Evolutionary conservation across 2,888 invertebrate genomes (phyloP).

Genomic region (Agonopterix heracliana): DNA sequence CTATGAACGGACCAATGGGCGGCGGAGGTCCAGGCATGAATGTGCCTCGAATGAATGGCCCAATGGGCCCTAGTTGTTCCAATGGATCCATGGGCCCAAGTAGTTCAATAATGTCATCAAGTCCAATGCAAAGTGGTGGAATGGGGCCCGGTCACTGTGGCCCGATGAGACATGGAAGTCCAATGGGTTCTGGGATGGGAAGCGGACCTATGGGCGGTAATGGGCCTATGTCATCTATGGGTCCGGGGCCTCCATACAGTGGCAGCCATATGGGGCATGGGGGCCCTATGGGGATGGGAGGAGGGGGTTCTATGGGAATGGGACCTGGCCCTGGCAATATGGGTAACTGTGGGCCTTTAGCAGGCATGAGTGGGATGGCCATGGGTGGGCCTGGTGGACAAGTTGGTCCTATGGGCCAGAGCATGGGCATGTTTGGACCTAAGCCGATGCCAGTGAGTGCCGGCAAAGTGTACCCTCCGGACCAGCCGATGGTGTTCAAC

Average conservation of each 20-base stretch:
- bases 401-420: slow-evolving; percentile 76
- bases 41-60: slow-evolving; percentile 74
- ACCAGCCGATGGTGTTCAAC: slow-evolving; percentile 98
- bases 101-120: slow-evolving; percentile 75
- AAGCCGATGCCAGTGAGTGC: slow-evolving; percentile 95
- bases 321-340: slow-evolving; percentile 68
- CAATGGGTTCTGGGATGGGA: slow-evolving; percentile 74
- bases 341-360: slow-evolving; percentile 68
- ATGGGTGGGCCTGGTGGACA: slow-evolving; percentile 72
- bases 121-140: slow-evolving; percentile 67
- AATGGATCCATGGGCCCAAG: slow-evolving; percentile 75
- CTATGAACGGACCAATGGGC: slow-evolving; percentile 75
- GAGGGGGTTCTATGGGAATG: slow-evolving; percentile 65
- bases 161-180: slow-evolving; percentile 72
- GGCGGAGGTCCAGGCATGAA: slow-evolving; percentile 78
- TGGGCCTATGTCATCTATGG: slow-evolving; percentile 69
- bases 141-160: slow-evolving; percentile 73
- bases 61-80: slow-evolving; percentile 73
- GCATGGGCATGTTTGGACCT: slow-evolving; percentile 82
- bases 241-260: slow-evolving; percentile 67
- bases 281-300: slow-evolving; percentile 71
- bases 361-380: slow-evolving; percentile 73
- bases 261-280: slow-evolving; percentile 71
- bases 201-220: slow-evolving; percentile 76
- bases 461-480: slow-evolving; percentile 94